Percentiles rank a stretch among this genome's conserved stretches.
Evolutionary conservation across 2,888 invertebrate species (phyloP).

Genomic region (Sialis fuliginosa): DNA sequence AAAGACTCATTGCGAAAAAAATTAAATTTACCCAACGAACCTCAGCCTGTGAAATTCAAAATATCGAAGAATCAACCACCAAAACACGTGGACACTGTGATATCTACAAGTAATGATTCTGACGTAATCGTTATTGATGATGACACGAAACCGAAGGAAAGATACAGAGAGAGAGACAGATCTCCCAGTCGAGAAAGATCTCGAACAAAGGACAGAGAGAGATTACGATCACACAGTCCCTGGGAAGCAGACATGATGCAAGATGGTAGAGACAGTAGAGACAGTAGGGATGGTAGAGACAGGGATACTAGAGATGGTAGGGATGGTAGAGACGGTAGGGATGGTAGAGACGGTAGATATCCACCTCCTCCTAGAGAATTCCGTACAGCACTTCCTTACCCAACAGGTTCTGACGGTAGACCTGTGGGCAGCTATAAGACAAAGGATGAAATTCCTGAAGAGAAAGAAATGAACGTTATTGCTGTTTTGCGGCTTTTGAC

Average conservation of each 20-base stretch:
- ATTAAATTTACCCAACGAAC: constrained; percentile 21
- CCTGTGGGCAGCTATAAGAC: constrained; percentile 18
- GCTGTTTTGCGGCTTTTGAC: constrained; percentile 56
- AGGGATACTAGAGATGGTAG: constrained; percentile 23
- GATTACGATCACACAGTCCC: constrained; percentile 21
- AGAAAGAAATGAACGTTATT: constrained; percentile 36
- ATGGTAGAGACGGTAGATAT: constrained; percentile 9
- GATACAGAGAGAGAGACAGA: background rate
- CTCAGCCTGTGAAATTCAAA: constrained; percentile 21
- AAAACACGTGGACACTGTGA: constrained; percentile 18
- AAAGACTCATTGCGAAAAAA: constrained; percentile 51
- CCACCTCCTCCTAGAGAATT: constrained; percentile 8
- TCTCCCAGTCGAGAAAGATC: background rate
- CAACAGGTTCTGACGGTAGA: constrained; percentile 25
- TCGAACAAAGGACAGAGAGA: constrained; percentile 13
- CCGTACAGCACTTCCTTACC: constrained; percentile 18
- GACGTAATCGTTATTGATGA: constrained; percentile 18
- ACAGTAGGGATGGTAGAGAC: background rate
- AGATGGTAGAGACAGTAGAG: constrained; percentile 18
- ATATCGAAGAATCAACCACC: constrained; percentile 16
- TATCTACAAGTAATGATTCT: constrained; percentile 14
- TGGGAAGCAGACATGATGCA: constrained; percentile 23
- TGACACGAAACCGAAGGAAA: background rate
- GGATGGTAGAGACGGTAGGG: constrained; percentile 8
- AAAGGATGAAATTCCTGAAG: constrained; percentile 20